Conservation (phyloP, 2,113 vertebrate species). For the Rhadina sibilatrix region DNA sequence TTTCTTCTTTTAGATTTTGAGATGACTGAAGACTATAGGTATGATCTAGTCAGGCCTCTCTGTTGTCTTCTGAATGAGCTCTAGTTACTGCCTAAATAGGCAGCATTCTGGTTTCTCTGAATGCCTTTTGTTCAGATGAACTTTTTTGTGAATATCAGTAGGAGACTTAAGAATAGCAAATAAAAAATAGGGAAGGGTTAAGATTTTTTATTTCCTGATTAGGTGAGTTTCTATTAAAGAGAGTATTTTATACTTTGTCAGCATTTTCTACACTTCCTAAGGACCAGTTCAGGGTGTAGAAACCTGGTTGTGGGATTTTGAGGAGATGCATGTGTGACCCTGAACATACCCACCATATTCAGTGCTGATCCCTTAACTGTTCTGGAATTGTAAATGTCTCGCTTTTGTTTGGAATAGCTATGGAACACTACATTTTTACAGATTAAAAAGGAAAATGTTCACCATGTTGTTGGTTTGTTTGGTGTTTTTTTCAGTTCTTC, state of each 20-base stretch:
- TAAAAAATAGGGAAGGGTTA: background rate
- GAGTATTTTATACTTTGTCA: background rate
- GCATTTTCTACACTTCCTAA: background rate
- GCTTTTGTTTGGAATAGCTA: background rate
- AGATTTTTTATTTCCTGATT: background rate
- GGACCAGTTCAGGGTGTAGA: background rate
- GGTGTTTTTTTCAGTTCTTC: slow-evolving; percentile 69
- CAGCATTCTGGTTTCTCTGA: too few species aligned
- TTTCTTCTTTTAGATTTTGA: background rate
- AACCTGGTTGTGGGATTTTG: background rate
- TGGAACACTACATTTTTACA: background rate
- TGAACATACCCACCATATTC: background rate
- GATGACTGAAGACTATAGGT: background rate
- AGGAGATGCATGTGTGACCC: background rate
- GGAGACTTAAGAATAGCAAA: background rate
- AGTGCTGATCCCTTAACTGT: background rate
- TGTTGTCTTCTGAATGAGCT: background rate
- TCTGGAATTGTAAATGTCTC: background rate
- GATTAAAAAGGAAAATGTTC: background rate
- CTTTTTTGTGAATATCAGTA: background rate
- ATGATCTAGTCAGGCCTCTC: background rate
- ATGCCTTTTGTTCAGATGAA: background rate
- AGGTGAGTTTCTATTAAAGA: background rate
- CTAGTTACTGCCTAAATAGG: background rate
- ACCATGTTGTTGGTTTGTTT: background rate